phyloP scores from a whole-genome alignment of 2,113 vertebrate species.

The Macquaria ambigua region DNA sequence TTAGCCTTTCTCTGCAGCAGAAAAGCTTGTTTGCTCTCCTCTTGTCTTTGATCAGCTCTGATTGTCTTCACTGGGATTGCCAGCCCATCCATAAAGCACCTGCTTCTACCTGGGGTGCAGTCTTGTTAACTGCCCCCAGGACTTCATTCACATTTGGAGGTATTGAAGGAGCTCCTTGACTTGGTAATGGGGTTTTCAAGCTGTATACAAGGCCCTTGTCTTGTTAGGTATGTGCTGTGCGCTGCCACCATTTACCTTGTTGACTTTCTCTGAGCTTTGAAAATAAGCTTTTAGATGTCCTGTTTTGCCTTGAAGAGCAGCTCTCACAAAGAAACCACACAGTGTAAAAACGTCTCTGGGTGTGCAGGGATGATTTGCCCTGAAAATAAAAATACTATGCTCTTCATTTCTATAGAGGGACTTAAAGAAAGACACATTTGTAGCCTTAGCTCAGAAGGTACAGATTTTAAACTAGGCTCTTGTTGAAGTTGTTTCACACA shows the following conservation, averaged over 20 bases:
- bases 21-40: slow-evolving; percentile 44
- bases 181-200: slow-evolving; percentile 45
- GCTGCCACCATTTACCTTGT: slow-evolving; percentile 47
- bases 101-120: slow-evolving; percentile 46
- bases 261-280: slow-evolving; percentile 45
- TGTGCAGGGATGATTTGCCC: slow-evolving; percentile 1
- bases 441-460: not conserved
- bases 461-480: slow-evolving; percentile 19
- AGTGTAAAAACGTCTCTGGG: slow-evolving; percentile 14
- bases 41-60: slow-evolving; percentile 45
- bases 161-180: slow-evolving; percentile 59
- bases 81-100: slow-evolving; percentile 38
- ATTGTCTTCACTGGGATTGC: slow-evolving; percentile 44
- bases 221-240: slow-evolving; percentile 44
- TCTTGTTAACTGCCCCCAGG: slow-evolving; percentile 56
- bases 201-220: slow-evolving; percentile 41
- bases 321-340: slow-evolving; percentile 27
- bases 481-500: slow-evolving; percentile 27
- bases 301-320: slow-evolving; percentile 30
- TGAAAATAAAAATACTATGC: slow-evolving; percentile 2
- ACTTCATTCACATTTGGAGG: slow-evolving; percentile 50
- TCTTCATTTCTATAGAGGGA: not conserved
- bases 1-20: slow-evolving; percentile 34
- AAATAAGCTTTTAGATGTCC: slow-evolving; percentile 47
- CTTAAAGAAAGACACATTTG: not conserved